Conservation (phyloP, 2,888 invertebrate genomes). For the Drosophila borealis region DNA sequence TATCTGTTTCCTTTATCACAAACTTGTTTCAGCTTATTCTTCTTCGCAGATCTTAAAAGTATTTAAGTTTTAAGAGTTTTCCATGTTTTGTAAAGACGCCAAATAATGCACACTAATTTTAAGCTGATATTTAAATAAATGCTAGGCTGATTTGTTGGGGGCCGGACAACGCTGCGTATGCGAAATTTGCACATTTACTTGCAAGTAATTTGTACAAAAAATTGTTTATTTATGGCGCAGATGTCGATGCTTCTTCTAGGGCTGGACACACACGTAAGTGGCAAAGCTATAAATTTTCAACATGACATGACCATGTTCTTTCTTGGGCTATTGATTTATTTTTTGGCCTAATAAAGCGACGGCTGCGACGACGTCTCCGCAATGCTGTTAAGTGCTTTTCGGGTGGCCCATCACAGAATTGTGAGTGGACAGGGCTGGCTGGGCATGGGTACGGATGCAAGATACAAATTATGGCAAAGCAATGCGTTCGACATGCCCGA, state of each 20-base stretch:
- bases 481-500: slow-evolving; percentile 19
- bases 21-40: no score
- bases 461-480: slow-evolving; percentile 30
- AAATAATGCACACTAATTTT: no score
- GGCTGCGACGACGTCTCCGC: slow-evolving; percentile 37
- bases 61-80: no score
- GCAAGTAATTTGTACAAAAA: slow-evolving; percentile 14
- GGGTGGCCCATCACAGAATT: slow-evolving; percentile 5
- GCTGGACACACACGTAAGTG: slow-evolving; percentile 36
- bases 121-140: no score
- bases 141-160: no score
- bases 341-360: slow-evolving; percentile 49
- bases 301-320: slow-evolving; percentile 58
- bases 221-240: slow-evolving; percentile 39
- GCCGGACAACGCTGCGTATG: slow-evolving; percentile 20
- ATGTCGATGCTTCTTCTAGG: slow-evolving; percentile 25
- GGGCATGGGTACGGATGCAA: neutral
- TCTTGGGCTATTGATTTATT: slow-evolving; percentile 59
- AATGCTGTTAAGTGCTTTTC: slow-evolving; percentile 51
- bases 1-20: no score
- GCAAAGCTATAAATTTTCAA: slow-evolving; percentile 56
- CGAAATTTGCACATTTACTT: slow-evolving; percentile 18
- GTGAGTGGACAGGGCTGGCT: neutral
- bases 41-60: no score
- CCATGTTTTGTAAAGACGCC: no score